phyloP scores from a whole-genome alignment of 2,888 invertebrate species.

The Nemapogon koenigi region DNA sequence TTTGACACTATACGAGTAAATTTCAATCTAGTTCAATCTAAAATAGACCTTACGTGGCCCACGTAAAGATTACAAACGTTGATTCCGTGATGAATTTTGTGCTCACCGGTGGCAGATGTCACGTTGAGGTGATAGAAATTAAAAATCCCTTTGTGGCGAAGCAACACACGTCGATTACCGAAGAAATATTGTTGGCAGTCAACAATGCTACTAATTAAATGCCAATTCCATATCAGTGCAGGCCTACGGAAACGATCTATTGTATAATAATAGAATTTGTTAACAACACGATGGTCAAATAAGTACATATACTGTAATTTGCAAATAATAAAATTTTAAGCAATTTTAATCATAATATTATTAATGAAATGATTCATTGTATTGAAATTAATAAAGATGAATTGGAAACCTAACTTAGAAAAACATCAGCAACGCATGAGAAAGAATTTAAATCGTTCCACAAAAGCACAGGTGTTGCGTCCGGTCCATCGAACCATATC shows the following conservation, averaged over 20 bases:
- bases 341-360: too few relatives aligned
- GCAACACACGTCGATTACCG: slow-evolving; percentile 19
- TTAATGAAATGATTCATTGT: too few relatives aligned
- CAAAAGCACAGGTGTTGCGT: slow-evolving; percentile 47
- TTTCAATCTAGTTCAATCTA: slow-evolving; percentile 20
- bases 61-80: slow-evolving; percentile 28
- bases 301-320: neutral
- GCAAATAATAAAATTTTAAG: neutral
- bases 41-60: slow-evolving; percentile 24
- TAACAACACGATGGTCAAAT: neutral
- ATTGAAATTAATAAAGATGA: neutral
- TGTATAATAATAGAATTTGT: too few relatives aligned
- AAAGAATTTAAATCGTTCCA: slow-evolving; percentile 14
- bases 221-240: slow-evolving; percentile 19
- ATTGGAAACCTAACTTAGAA: neutral
- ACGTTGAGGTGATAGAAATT: slow-evolving; percentile 27
- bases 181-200: slow-evolving; percentile 26
- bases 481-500: slow-evolving; percentile 44
- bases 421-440: slow-evolving; percentile 3
- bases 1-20: slow-evolving; percentile 19
- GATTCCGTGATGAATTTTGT: slow-evolving; percentile 12
- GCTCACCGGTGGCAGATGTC: slow-evolving; percentile 36
- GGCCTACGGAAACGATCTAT: neutral
- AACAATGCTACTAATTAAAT: slow-evolving; percentile 51
- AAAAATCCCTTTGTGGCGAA: slow-evolving; percentile 27